These are phyloP conservation scores for Anolis apletophallus DNA, from an alignment of 2,797 vertebrate species.

Conservation along the genomic window DNA sequence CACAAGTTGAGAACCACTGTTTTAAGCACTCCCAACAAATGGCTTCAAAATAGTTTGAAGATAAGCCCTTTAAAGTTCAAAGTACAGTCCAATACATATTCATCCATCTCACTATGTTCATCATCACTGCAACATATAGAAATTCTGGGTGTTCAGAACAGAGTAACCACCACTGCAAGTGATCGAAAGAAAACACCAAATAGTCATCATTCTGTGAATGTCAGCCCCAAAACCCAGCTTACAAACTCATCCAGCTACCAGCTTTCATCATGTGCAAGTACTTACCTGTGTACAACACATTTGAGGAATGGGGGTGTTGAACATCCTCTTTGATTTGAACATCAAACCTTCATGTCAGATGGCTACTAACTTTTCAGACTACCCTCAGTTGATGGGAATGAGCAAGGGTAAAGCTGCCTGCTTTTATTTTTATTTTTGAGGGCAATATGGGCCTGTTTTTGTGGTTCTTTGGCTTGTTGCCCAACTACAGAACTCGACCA, in stretches of 20 bases:
- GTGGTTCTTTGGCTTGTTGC: neutral
- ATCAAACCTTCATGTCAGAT: neutral
- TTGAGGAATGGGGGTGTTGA: neutral
- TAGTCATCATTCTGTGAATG: neutral
- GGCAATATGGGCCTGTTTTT: neutral
- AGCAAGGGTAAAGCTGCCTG: too few species aligned
- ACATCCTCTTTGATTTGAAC: neutral
- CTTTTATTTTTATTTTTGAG: too few species aligned
- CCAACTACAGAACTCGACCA: conserved; percentile 7
- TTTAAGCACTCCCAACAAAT: too few species aligned
- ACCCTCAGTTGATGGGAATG: neutral
- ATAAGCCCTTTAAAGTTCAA: too few species aligned
- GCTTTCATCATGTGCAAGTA: neutral
- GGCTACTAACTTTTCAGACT: neutral
- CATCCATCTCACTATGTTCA: too few species aligned
- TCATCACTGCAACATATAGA: neutral
- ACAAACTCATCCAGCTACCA: neutral
- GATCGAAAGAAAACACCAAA: neutral
- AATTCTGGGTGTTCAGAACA: neutral
- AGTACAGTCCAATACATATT: too few species aligned
- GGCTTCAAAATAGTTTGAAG: too few species aligned
- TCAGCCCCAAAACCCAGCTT: neutral
- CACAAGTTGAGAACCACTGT: too few species aligned
- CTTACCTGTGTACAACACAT: neutral
- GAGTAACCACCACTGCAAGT: neutral